Evolutionary conservation across 2,113 vertebrate genomes (phyloP), one percentile per base, ranked within the genome.

Genomic region (Ctenomys sociabilis): DNA sequence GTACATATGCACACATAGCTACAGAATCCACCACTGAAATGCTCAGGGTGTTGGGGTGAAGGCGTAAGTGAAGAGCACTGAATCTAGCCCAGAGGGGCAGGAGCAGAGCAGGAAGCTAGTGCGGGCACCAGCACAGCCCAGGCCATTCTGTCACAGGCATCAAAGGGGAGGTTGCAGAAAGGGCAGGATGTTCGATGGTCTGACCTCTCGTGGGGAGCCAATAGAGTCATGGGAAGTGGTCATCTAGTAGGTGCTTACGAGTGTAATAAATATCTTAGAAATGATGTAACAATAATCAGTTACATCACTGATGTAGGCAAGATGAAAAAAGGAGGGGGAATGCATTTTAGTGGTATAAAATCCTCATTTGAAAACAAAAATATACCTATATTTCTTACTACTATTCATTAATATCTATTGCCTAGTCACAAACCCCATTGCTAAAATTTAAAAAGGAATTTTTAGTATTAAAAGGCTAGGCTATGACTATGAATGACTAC

Each of bases 131-230:
- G 40, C 2, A 11, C 2, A 30, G 45, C 1, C 24, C 12, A 2
- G n/a, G 75, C 45, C 11, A 35, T 26, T 9, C 5, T 0, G 24
- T 24, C 2, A 10, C 11, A 73, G n/a, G 10, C 35, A 11, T 57
- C 82, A 30, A 35, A 8, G 64, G 28, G n/a, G 16, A 57, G 37
- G 28, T 26, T 8, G 32, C 24, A 7, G 35, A 22, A 17, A 49
- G 40, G 2, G 0, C 0, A 24, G 37, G n/a, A 3, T 37, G 4
- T 61, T 22, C 45, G 24, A 7, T 4, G 0, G 24, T 35, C 26
- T n/a, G 0, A 21, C 28, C 16, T 6, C 10, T 59, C 11, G 2
- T 40, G 64, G 43, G 24, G 7, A 11, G 14, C 24, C 26, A 35
- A 21, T 16, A 19, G 77, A 40, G 9, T 43, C 32, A 45, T n/a